Evolutionary conservation across 2,797 vertebrate species (phyloP).

Genomic region (Galago senegalensis): DNA sequence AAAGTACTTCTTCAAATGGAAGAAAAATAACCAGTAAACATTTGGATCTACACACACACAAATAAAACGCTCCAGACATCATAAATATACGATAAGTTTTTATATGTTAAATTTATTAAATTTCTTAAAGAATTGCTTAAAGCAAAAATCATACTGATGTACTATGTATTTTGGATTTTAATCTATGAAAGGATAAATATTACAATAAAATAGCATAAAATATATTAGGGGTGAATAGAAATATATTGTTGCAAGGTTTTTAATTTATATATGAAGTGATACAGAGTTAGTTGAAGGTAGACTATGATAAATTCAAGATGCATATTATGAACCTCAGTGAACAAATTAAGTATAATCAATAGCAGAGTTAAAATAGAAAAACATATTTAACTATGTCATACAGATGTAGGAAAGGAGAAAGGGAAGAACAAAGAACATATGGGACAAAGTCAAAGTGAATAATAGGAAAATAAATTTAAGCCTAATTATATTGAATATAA

Average conservation of each 20-base stretch:
- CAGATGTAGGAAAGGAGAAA: not conserved
- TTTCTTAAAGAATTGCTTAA: slow-evolving; percentile 4
- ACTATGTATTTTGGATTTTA: not conserved
- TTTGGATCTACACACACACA: not conserved
- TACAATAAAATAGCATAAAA: not conserved
- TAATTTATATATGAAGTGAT: not conserved
- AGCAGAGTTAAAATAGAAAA: not conserved
- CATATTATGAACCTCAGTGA: not conserved
- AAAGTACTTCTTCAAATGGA: not conserved
- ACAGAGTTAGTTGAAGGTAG: not conserved
- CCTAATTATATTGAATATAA: not conserved
- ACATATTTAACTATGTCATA: not conserved
- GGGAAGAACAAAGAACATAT: not conserved
- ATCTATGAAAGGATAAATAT: not conserved
- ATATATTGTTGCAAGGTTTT: not conserved
- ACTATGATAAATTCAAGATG: not conserved
- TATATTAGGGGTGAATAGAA: not conserved
- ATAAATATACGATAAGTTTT: not conserved
- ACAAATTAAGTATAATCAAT: not conserved
- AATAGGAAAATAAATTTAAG: slow-evolving; percentile 11
- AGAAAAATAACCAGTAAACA: slow-evolving; percentile 16
- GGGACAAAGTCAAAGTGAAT: not conserved
- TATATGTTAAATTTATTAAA: not conserved
- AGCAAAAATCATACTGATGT: not conserved
- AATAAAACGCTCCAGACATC: not conserved